phyloP scores from a whole-genome alignment of 1,140 invertebrate species.

The Varroa destructor region DNA sequence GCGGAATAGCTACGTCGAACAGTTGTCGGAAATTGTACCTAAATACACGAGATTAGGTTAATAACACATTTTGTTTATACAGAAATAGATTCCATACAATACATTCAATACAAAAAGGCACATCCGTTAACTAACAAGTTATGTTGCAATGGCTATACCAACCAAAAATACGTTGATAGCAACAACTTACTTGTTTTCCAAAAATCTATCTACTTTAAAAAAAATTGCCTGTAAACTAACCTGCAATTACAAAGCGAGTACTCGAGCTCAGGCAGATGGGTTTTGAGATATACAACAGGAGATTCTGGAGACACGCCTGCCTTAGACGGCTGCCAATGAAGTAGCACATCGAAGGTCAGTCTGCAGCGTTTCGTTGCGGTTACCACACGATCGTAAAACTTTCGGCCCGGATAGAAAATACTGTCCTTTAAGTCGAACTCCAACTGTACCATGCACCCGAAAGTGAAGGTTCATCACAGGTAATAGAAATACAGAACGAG shows the following conservation, averaged over 20 bases:
- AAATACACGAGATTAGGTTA: neutral
- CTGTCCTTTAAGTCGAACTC: neutral
- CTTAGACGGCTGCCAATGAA: neutral
- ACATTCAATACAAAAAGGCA: neutral
- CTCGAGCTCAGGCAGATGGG: neutral
- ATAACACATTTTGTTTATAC: neutral
- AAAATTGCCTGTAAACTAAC: neutral
- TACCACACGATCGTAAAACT: neutral
- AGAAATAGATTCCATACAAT: too few relatives aligned
- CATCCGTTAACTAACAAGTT: neutral
- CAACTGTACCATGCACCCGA: neutral
- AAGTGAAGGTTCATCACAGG: too few relatives aligned
- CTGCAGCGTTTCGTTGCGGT: neutral
- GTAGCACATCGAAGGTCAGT: neutral
- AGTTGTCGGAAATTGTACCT: slow-evolving; percentile 8
- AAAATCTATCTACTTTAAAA: too few relatives aligned
- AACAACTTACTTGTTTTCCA: too few relatives aligned
- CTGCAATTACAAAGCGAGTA: neutral
- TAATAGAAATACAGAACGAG: neutral
- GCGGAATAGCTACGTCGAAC: neutral
- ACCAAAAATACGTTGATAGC: neutral
- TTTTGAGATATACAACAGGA: neutral
- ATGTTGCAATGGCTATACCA: neutral
- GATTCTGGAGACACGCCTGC: slow-evolving; percentile 8
- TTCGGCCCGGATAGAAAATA: neutral